Conservation (phyloP, 1,140 invertebrate species). For the Plectrocnemia conspersa region DNA sequence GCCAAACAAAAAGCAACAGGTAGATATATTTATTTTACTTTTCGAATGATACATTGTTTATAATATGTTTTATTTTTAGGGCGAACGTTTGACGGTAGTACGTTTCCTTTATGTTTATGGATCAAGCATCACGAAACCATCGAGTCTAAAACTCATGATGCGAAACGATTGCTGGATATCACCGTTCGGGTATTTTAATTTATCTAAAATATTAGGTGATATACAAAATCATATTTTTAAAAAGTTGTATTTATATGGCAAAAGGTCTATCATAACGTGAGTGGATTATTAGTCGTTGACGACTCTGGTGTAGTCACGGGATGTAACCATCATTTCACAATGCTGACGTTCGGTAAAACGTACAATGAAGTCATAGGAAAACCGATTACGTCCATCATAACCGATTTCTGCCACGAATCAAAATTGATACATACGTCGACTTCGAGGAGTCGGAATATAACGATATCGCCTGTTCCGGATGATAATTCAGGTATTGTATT, state of each 20-base stretch:
- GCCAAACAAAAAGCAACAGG: slow-evolving; percentile 59
- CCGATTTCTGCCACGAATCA: slow-evolving; percentile 51
- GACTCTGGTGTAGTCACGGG: slow-evolving; percentile 59
- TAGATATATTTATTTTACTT: slow-evolving; percentile 16
- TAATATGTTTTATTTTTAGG: slow-evolving; percentile 40
- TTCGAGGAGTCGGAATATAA: slow-evolving; percentile 47
- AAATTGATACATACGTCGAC: slow-evolving; percentile 41
- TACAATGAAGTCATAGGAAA: slow-evolving; percentile 57
- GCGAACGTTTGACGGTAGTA: slow-evolving; percentile 56
- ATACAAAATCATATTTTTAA: slow-evolving; percentile 5
- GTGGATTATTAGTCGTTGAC: slow-evolving; percentile 62
- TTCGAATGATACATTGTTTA: slow-evolving; percentile 5
- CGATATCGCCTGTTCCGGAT: slow-evolving; percentile 51
- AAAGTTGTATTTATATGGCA: no score
- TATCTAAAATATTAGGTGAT: background rate
- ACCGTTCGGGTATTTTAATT: slow-evolving; percentile 45
- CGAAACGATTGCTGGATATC: slow-evolving; percentile 43
- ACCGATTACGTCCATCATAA: slow-evolving; percentile 52
- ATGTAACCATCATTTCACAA: slow-evolving; percentile 63
- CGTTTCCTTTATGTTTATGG: slow-evolving; percentile 59
- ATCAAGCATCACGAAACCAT: slow-evolving; percentile 42
- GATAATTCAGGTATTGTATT: slow-evolving; percentile 41
- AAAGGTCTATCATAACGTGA: slow-evolving; percentile 62
- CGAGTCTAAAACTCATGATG: slow-evolving; percentile 37
- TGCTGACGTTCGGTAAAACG: slow-evolving; percentile 60